phyloP scores from a whole-genome alignment of 2,797 vertebrate species.

The Selene dorsalis region DNA sequence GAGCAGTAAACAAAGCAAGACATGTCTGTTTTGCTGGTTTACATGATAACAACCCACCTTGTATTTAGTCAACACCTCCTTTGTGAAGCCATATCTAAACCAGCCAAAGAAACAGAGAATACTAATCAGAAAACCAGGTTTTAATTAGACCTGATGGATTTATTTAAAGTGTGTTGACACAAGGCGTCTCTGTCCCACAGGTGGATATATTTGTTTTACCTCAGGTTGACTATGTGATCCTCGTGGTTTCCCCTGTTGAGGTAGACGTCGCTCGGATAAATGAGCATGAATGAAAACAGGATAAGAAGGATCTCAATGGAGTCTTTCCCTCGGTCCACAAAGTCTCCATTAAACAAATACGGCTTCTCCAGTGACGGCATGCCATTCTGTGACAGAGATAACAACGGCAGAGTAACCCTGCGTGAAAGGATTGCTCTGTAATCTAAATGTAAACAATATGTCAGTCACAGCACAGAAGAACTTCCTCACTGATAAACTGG shows the following conservation, averaged over 20 bases:
- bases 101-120: conserved; percentile 45
- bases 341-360: conserved; percentile 96
- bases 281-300: conserved; percentile 91
- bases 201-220: conserved; percentile 73
- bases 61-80: conserved; percentile 95
- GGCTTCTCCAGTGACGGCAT: conserved; percentile 92
- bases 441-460: conserved; percentile 2
- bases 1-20: conserved; percentile 15
- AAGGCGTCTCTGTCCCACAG: not conserved
- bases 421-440: conserved; percentile 1
- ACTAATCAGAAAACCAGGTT: not conserved
- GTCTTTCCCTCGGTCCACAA: conserved; percentile 93
- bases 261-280: conserved; percentile 92
- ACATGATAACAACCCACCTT: conserved; percentile 82
- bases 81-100: conserved; percentile 94
- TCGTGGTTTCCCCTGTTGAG: conserved; percentile 97
- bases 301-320: conserved; percentile 94
- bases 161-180: not conserved
- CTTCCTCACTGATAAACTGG: not conserved
- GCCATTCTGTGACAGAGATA: conserved; percentile 86
- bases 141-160: not conserved
- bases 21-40: not conserved
- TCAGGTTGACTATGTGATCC: conserved; percentile 94
- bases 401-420: not conserved
- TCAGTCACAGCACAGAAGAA: no score